Base-by-base conservation (phyloP, 1,140 invertebrate genomes). In the Linepithema humile region DNA sequence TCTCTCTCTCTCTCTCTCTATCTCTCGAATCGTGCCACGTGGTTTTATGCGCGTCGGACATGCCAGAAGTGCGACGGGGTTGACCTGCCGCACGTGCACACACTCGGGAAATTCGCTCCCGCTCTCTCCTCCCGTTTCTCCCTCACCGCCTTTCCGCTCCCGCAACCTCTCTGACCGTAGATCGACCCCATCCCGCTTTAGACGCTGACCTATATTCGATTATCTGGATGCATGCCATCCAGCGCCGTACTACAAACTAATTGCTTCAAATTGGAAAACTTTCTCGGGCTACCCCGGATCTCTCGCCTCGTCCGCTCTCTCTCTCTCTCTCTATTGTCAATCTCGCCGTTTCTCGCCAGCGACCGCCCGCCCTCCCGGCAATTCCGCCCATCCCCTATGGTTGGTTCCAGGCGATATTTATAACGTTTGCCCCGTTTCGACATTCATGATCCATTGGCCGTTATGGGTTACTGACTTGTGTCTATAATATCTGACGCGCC, bases 201-300 rank as follows among this genome's bases (percentile, higher is more conserved):
- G 59, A 88, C 77, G 85, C 70, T 85, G 89, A 90, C 90, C 89
- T 83, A 90, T 89, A 90, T 90, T 90, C 85, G 89, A 89, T 88
- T 90, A 90, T 90, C 89, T 89, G 86, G 86, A 90, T 85, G 87
- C 88, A 89, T 89, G 82, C 89, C 82, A 87, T 88, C 82, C 88
- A 75, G 74, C 74, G 60, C 70, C 80, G 78, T 86, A 74, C 83
- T 72, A 84, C 77, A 86, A 87, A 87, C 90, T 91, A 91, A 92
- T 92, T 92, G 90, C 85, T 72, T 86, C 85, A 89, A 91, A 92
- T 91, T 88, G 87, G 84, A 90, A 89, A 92, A 91, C 87, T 92
- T 91, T 90, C 83, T 77, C 83, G 48, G 73, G 62, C 72, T 83
- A 64, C 77, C 62, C 78, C 43, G 17, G 57, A 78, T 78, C 62